Evolutionary conservation across 1,140 invertebrate genomes (phyloP).

Genomic region (Pseudoatta argentina): DNA sequence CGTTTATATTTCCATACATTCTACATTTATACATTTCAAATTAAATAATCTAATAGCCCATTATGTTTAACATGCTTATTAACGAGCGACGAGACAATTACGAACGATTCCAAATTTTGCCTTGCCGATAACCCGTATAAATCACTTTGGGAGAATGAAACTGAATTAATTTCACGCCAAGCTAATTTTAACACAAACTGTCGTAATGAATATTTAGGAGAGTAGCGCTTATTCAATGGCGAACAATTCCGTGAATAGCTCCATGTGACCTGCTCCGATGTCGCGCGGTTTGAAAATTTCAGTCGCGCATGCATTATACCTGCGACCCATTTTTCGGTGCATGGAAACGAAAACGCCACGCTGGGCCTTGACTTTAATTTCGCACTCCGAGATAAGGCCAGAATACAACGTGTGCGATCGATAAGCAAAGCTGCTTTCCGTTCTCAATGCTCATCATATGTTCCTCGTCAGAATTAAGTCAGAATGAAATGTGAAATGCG

Average conservation of each 20-base stretch:
- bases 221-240: constrained; percentile 21
- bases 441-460: constrained; percentile 22
- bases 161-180: constrained; percentile 28
- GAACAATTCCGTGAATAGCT: constrained; percentile 44
- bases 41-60: neutral
- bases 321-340: constrained; percentile 50
- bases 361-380: constrained; percentile 57
- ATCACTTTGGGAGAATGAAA: constrained; percentile 21
- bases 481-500: constrained; percentile 4
- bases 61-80: neutral
- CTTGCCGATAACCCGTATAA: neutral
- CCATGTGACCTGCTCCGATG: constrained; percentile 33
- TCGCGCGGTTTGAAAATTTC: constrained; percentile 42
- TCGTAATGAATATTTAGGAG: constrained; percentile 44
- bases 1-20: neutral
- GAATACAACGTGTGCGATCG: constrained; percentile 33
- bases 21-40: neutral
- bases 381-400: constrained; percentile 37
- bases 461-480: neutral
- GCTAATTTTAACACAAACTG: constrained; percentile 34
- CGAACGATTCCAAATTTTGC: neutral
- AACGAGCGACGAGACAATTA: neutral
- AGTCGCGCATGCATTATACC: constrained; percentile 32
- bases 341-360: constrained; percentile 35
- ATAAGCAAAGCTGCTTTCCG: constrained; percentile 4